Evolutionary conservation across 2,113 vertebrate species (phyloP).

Genomic region (Azemiops feae): DNA sequence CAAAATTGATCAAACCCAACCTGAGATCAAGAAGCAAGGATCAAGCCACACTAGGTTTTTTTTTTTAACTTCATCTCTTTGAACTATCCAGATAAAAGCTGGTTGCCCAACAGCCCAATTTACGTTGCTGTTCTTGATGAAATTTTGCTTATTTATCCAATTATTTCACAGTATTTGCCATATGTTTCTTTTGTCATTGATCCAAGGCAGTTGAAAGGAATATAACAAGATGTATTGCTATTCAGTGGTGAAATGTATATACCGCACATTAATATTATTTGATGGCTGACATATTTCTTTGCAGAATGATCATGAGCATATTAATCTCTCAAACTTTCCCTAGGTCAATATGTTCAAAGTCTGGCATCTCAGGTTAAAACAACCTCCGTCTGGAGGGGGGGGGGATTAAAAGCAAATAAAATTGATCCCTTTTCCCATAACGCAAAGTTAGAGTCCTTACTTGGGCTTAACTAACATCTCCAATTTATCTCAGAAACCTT

Average conservation of each 20-base stretch:
- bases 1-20: neutral
- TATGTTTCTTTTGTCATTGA: neutral
- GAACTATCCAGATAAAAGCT: neutral
- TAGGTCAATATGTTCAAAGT: neutral
- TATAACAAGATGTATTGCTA: neutral
- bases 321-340: neutral
- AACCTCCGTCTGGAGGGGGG: neutral
- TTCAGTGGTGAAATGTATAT: neutral
- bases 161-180: neutral
- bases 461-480: neutral
- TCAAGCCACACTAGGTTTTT: no score
- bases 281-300: neutral
- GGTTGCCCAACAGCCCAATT: neutral
- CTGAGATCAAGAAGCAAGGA: neutral
- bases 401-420: neutral
- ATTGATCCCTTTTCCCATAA: neutral
- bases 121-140: neutral
- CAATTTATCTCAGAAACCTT: neutral
- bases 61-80: neutral
- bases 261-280: neutral
- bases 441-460: neutral
- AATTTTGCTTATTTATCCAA: neutral
- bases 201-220: neutral
- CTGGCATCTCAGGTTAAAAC: neutral
- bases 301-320: neutral